These are phyloP conservation scores for Acronicta alni DNA, from an alignment of 2,888 invertebrate species.

Conservation along the genomic window DNA sequence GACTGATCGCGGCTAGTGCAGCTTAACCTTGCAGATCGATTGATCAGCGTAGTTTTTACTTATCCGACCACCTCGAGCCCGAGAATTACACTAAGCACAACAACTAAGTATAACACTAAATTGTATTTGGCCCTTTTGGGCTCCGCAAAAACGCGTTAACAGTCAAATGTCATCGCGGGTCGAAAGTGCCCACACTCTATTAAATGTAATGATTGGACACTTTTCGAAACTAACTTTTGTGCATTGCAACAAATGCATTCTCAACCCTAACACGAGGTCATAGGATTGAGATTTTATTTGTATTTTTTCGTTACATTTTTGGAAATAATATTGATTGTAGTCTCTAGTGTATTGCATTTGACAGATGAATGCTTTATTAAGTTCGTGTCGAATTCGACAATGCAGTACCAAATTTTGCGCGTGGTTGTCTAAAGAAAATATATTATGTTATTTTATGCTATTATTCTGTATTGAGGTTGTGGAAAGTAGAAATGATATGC, in stretches of 20 bases:
- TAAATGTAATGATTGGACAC: constrained; percentile 62
- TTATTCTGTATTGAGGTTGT: neutral
- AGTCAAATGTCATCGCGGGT: constrained; percentile 39
- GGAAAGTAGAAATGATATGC: constrained; percentile 5
- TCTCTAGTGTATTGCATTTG: constrained; percentile 47
- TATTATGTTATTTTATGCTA: constrained; percentile 18
- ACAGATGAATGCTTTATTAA: constrained; percentile 60
- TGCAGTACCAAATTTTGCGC: constrained; percentile 45
- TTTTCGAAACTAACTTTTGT: constrained; percentile 31
- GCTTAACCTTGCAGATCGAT: no score
- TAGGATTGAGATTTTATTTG: constrained; percentile 9
- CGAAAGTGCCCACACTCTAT: constrained; percentile 55
- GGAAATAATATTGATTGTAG: constrained; percentile 28
- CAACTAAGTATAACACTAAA: no score
- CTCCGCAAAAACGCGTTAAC: constrained; percentile 44
- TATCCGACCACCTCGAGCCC: no score
- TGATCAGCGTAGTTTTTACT: no score
- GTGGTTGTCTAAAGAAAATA: constrained; percentile 33
- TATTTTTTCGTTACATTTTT: constrained; percentile 1
- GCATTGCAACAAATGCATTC: constrained; percentile 2
- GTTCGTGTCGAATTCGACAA: constrained; percentile 45
- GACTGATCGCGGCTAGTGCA: no score
- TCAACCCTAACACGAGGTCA: constrained; percentile 20
- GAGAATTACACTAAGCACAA: no score
- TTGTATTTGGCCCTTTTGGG: neutral